Conservation (phyloP, 1,140 invertebrate genomes). For the Homalodisca vitripennis region DNA sequence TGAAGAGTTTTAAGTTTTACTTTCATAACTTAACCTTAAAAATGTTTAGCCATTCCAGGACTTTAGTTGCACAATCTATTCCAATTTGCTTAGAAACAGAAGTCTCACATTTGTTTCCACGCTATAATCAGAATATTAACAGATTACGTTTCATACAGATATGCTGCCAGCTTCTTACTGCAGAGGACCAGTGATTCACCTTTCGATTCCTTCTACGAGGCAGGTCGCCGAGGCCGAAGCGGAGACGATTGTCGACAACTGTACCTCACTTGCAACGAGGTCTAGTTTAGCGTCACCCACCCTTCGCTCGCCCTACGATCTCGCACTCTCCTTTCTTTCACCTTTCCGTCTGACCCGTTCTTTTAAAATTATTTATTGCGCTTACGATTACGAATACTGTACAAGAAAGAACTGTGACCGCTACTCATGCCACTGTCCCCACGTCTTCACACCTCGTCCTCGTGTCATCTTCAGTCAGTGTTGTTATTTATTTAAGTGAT, state of each 20-base stretch:
- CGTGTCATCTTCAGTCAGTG: conserved; percentile 7
- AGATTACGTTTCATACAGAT: conserved; percentile 53
- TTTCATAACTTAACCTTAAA: too few relatives aligned
- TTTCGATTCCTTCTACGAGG: conserved; percentile 74
- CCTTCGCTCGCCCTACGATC: conserved; percentile 19
- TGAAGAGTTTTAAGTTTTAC: too few relatives aligned
- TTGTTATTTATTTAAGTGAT: conserved; percentile 26
- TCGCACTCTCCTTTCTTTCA: conserved; percentile 1
- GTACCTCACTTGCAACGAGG: conserved; percentile 83
- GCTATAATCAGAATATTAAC: background rate
- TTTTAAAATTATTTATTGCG: background rate
- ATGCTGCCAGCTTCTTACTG: conserved; percentile 79
- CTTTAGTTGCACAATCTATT: too few relatives aligned
- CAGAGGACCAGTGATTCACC: conserved; percentile 67
- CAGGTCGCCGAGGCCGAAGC: conserved; percentile 75
- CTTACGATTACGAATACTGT: too few relatives aligned
- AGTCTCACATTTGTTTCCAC: too few relatives aligned
- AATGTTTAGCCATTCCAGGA: too few relatives aligned
- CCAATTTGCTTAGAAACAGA: too few relatives aligned
- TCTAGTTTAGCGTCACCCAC: conserved; percentile 59
- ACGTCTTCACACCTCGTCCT: background rate
- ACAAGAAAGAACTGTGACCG: too few relatives aligned
- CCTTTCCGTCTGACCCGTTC: background rate
- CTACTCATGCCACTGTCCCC: too few relatives aligned
- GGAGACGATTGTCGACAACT: conserved; percentile 80